phyloP scores from a whole-genome alignment of 2,888 invertebrate genomes.

The Cactoblastis cactorum region DNA sequence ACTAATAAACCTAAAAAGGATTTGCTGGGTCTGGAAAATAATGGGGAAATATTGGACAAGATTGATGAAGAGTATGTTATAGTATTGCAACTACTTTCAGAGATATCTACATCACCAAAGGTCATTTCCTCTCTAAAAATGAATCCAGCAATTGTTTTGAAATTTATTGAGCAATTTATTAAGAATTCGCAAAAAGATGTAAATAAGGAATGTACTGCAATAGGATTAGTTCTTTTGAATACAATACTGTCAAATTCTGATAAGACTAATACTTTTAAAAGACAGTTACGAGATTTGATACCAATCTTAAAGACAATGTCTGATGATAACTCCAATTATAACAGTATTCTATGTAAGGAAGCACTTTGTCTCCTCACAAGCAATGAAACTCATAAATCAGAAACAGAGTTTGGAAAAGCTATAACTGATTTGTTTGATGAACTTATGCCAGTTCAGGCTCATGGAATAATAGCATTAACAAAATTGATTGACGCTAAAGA shows the following conservation, averaged over 20 bases:
- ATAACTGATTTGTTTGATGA: slow-evolving; percentile 84
- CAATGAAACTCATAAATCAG: slow-evolving; percentile 30
- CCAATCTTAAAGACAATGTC: slow-evolving; percentile 46
- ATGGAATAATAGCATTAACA: slow-evolving; percentile 86
- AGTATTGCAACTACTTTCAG: slow-evolving; percentile 72
- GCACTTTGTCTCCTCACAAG: slow-evolving; percentile 46
- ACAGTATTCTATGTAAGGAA: slow-evolving; percentile 56
- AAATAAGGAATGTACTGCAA: slow-evolving; percentile 60
- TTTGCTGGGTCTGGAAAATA: slow-evolving; percentile 54
- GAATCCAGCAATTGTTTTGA: slow-evolving; percentile 61
- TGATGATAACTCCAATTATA: slow-evolving; percentile 36
- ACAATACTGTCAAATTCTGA: slow-evolving; percentile 54
- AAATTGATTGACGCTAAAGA: slow-evolving; percentile 85
- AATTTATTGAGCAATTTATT: slow-evolving; percentile 71
- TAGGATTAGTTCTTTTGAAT: slow-evolving; percentile 62
- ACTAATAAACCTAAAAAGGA: slow-evolving; percentile 38
- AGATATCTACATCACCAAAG: slow-evolving; percentile 65
- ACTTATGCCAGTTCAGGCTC: slow-evolving; percentile 88
- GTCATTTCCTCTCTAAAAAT: slow-evolving; percentile 60
- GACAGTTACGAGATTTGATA: slow-evolving; percentile 43
- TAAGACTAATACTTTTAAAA: slow-evolving; percentile 30
- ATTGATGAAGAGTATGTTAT: slow-evolving; percentile 59
- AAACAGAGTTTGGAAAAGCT: slow-evolving; percentile 79
- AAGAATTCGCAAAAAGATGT: slow-evolving; percentile 31
- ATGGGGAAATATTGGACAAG: slow-evolving; percentile 43